Base-by-base conservation (phyloP, 2,888 invertebrate genomes). In the Leptinotarsa tumamoca region DNA sequence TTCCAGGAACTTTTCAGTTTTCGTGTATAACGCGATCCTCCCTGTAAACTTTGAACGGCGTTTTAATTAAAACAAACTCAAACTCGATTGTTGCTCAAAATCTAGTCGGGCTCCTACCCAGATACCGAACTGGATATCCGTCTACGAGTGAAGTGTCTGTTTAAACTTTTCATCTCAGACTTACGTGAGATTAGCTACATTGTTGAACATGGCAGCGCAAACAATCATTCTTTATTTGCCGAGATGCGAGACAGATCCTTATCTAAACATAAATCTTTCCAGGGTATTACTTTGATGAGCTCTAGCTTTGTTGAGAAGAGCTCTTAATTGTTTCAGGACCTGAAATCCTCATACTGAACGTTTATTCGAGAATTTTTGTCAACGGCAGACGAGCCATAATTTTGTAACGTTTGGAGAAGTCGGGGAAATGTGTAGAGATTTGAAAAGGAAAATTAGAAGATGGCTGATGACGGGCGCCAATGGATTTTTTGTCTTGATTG, bases 151-250 rank as follows among this genome's bases (percentile, higher is more conserved):
- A 7, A 33, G 27, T 18, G 4, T 15, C 15, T 4, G 27, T 33
- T 33, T 33, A 33, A 63, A 63, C 63, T 63, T 63, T 63, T 27
- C 63, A 63, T 63, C 63, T 67, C 61, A 70, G 58, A 74, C 58
- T 74, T 67, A 69, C 67, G 67, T 66, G 52, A 71, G 74, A 74
- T 74, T 70, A 71, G 66, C 67, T 71, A 66, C 70, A 74, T 69
- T 73, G 73, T 73, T 56, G 56, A 27, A 54, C 74, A 70, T 54
- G 56, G 54, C 49, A 66, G 69, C 54, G 27, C 43, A 56, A 71
- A 67, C 74, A 74, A 69, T 74, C 61, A 67, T 74, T 67, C 74
- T 74, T 67, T 72, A 67, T 71, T 74, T 71, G 67, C 71, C 67
- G 66, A 27, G 71, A 74, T 54, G 71, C 67, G 67, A 66, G 67